Conservation (phyloP, 2,113 vertebrate genomes). For the Siniperca knerii region DNA sequence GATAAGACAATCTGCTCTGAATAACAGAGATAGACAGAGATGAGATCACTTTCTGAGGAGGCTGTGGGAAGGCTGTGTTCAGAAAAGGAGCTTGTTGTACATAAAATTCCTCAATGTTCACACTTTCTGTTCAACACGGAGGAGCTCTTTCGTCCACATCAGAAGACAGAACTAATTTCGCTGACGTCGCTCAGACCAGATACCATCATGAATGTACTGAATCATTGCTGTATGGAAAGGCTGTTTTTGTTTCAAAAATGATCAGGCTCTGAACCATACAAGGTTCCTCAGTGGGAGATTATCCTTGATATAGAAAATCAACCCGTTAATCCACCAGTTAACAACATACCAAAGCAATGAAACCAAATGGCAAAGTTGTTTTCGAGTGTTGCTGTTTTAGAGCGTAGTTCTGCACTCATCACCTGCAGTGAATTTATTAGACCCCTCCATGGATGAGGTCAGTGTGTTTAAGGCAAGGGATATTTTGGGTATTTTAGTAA, state of each 20-base stretch:
- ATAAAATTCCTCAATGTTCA: conserved; percentile 45
- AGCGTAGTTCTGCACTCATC: conserved; percentile 62
- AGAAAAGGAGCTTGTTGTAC: conserved; percentile 55
- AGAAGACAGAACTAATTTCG: conserved; percentile 15
- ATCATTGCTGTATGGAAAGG: conserved; percentile 1
- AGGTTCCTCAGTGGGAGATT: conserved; percentile 17
- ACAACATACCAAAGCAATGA: conserved; percentile 57
- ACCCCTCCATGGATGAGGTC: conserved; percentile 71
- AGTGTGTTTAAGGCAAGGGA: conserved; percentile 58
- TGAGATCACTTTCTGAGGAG: conserved; percentile 54
- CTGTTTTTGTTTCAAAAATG: conserved; percentile 21
- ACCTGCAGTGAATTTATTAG: conserved; percentile 76
- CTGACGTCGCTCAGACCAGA: conserved; percentile 14
- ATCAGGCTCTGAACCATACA: conserved; percentile 24
- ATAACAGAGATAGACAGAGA: conserved; percentile 39
- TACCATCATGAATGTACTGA: not conserved
- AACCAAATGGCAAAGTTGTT: conserved; percentile 66
- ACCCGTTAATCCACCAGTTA: conserved; percentile 33
- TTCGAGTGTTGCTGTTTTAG: conserved; percentile 64
- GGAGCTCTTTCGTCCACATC: conserved; percentile 3
- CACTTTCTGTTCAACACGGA: conserved; percentile 18
- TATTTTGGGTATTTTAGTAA: conserved; percentile 62
- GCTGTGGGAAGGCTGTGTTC: conserved; percentile 53
- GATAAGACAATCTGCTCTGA: conserved; percentile 53
- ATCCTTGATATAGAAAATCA: conserved; percentile 43